A percentile compares a stretch with the other conserved stretches of the same genome.
Evolutionary conservation across 2,888 invertebrate genomes (phyloP).

Genomic region (Macroteleia sp.): DNA sequence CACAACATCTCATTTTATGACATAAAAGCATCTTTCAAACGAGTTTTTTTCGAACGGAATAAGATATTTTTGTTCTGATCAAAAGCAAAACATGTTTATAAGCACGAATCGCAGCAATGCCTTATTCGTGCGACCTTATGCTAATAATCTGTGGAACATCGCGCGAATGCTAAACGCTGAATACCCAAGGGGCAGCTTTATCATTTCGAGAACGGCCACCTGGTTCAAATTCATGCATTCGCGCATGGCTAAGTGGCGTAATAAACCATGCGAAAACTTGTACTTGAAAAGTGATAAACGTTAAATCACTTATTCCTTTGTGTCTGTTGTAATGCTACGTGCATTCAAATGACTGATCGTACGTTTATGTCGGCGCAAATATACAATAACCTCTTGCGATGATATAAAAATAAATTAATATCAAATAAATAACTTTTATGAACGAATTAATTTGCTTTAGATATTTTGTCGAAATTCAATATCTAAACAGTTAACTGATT

Average conservation of each 20-base stretch:
- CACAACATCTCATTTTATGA: too few relatives aligned
- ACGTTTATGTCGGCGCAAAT: too few relatives aligned
- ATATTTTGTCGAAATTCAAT: too few relatives aligned
- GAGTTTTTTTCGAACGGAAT: neutral
- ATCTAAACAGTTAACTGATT: too few relatives aligned
- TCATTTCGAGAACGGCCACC: slow-evolving; percentile 51
- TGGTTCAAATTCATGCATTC: slow-evolving; percentile 53
- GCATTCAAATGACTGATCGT: slow-evolving; percentile 39
- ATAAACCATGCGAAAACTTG: slow-evolving; percentile 49
- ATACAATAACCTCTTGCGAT: too few relatives aligned
- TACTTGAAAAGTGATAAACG: slow-evolving; percentile 53
- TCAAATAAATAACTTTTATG: too few relatives aligned
- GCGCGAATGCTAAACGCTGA: slow-evolving; percentile 50
- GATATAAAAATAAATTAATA: neutral
- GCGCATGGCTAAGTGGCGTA: slow-evolving; percentile 35
- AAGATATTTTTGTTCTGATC: slow-evolving; percentile 6
- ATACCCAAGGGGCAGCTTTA: slow-evolving; percentile 38
- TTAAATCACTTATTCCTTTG: slow-evolving; percentile 48
- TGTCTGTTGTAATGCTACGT: slow-evolving; percentile 9
- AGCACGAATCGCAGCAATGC: slow-evolving; percentile 26
- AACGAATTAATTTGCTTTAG: too few relatives aligned
- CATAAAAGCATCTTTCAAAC: too few relatives aligned
- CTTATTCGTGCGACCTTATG: slow-evolving; percentile 51
- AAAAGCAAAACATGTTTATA: slow-evolving; percentile 41
- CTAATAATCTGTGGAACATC: slow-evolving; percentile 51